Evolutionary conservation across 2,113 vertebrate genomes (phyloP).

Genomic region (Phylloscopus whistleri): DNA sequence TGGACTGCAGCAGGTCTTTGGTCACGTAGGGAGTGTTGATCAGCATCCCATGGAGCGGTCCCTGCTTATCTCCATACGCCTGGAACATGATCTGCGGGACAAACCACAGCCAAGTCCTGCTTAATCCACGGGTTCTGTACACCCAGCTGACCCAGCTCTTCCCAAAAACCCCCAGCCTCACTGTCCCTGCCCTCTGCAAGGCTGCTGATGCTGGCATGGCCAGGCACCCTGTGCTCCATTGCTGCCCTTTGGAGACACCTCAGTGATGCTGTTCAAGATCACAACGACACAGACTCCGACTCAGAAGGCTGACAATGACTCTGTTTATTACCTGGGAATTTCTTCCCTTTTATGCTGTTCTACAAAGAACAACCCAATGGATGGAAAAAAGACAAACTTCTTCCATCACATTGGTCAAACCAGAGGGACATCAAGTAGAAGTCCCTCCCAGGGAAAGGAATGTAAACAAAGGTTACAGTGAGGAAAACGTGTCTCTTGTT

Average conservation of each 20-base stretch:
- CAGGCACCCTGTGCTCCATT: background rate
- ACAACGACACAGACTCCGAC: too few species aligned
- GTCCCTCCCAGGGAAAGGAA: too few species aligned
- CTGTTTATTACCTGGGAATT: too few species aligned
- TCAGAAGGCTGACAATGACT: too few species aligned
- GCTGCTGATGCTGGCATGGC: background rate
- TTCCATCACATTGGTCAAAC: too few species aligned
- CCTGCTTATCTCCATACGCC: slow-evolving; percentile 97
- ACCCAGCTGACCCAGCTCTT: background rate
- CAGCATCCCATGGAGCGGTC: slow-evolving; percentile 95
- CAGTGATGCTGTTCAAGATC: background rate
- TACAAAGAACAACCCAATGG: too few species aligned
- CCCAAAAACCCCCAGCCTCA: background rate
- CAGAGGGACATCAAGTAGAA: too few species aligned
- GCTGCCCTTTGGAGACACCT: background rate
- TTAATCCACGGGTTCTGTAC: background rate
- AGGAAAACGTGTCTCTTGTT: too few species aligned
- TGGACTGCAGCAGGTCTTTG: slow-evolving; percentile 96
- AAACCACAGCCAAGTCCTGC: background rate
- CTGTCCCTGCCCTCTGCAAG: background rate
- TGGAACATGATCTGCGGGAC: slow-evolving; percentile 95
- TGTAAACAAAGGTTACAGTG: too few species aligned
- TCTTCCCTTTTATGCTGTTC: too few species aligned
- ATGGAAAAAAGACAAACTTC: too few species aligned
- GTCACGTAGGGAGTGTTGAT: slow-evolving; percentile 99